Evolutionary conservation across 2,888 invertebrate species (phyloP).

Genomic region (Pegoplata infirma): DNA sequence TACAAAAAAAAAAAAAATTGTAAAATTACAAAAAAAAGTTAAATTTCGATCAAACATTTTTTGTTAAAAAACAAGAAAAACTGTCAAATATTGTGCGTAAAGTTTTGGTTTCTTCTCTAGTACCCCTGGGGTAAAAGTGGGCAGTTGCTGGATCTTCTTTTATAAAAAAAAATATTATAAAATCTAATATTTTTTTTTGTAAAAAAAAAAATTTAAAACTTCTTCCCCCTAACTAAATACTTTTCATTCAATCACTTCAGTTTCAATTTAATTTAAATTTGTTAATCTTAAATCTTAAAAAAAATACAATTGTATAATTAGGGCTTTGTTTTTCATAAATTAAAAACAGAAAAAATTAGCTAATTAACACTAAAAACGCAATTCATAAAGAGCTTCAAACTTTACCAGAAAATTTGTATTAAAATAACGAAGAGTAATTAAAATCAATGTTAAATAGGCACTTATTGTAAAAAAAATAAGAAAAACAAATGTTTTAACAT

Average conservation of each 20-base stretch:
- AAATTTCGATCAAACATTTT: too few relatives aligned
- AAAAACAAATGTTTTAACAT: conserved; percentile 36
- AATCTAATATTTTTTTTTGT: too few relatives aligned
- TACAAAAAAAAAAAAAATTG: too few relatives aligned
- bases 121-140: too few relatives aligned
- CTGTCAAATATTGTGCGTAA: too few relatives aligned
- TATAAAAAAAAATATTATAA: too few relatives aligned
- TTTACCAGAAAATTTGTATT: conserved; percentile 13
- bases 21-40: too few relatives aligned
- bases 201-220: too few relatives aligned
- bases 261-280: not conserved
- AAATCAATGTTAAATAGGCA: conserved; percentile 40
- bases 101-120: too few relatives aligned
- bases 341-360: not conserved
- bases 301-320: not conserved
- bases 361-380: conserved; percentile 32
- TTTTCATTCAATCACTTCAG: not conserved
- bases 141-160: too few relatives aligned
- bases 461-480: not conserved
- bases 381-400: conserved; percentile 20
- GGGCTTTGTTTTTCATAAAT: not conserved
- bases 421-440: conserved; percentile 26
- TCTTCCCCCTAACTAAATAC: not conserved
- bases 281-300: not conserved
- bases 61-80: too few relatives aligned